Conservation (phyloP, 2,888 invertebrate species). For the Drosophila ochracea region DNA sequence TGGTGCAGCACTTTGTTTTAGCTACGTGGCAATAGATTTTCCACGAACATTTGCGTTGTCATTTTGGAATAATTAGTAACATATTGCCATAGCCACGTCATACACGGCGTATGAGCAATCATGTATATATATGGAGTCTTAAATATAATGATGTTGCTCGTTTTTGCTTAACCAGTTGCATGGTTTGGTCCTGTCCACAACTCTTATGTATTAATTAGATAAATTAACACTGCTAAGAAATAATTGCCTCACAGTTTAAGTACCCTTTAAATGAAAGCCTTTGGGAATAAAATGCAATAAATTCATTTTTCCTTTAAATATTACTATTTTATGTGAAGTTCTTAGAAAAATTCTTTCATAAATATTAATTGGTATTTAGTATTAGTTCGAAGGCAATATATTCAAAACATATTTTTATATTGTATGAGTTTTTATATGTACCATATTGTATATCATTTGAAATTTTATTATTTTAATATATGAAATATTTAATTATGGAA, state of each 20-base stretch:
- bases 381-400: not conserved
- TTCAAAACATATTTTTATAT: not conserved
- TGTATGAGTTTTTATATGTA: not conserved
- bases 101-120: conserved; percentile 50
- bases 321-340: not conserved
- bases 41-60: conserved; percentile 62
- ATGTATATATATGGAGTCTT: conserved; percentile 12
- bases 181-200: not conserved
- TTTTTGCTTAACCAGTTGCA: conserved; percentile 7
- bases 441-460: not conserved
- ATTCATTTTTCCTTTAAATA: not conserved
- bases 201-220: conserved; percentile 39
- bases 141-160: conserved; percentile 18
- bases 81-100: conserved; percentile 35
- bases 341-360: not conserved
- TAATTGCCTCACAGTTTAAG: not conserved
- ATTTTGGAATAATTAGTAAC: conserved; percentile 71
- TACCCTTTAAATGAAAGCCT: not conserved
- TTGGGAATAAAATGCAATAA: not conserved
- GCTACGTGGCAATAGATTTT: conserved; percentile 48
- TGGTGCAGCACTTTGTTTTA: conserved; percentile 49
- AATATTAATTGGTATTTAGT: not conserved
- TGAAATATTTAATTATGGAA: not conserved
- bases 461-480: not conserved
- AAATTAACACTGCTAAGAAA: conserved; percentile 15